Base-by-base conservation (phyloP, 2,113 vertebrate species). In the Chaenogobius annularis region DNA sequence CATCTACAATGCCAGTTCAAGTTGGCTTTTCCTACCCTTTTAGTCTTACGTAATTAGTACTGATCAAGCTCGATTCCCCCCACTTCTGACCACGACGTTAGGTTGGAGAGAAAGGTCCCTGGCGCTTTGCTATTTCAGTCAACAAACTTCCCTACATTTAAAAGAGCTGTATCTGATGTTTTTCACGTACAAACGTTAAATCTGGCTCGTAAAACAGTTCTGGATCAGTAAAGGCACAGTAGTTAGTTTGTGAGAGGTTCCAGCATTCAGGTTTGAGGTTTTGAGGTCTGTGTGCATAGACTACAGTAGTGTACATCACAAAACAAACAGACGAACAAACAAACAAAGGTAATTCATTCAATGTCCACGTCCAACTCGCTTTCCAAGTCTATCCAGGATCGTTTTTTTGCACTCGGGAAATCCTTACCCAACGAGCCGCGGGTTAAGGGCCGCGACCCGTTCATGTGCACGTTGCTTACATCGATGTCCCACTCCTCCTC, bases 321-420 rank as follows among this genome's bases (percentile, higher is more conserved):
- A 12, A 31, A 31, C 26, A 31, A 31, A 31, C 26, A 31, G 26
- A 31, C 26, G 4, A 19, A 13, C 52, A 20, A 54, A 54, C 46
- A 47, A 47, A 47, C 4, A 47, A 22, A 22, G 6, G 9, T 10
- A 22, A 12, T 11, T 58, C 83, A 88, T 7, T 83, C 75, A 7
- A 3, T 75, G 1, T 87, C 85, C 0, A 74, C 1, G 8, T 88
- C 90, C 70, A 90, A 73, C 22, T 88, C 85, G 74, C 81, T 89
- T 37, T 90, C 85, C 0, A 91, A 0, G 10, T 92, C 90, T n/a
- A 82, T 84, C 90, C 91, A 90, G 19, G 89, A 91, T 8, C 82
- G 86, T 66, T 75, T 89, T 83, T 92, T 92, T 1, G 82, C 90
- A 7, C 90, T 91, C 40, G 89, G 90, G 59, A 90, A 91, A 78